A percentile compares a stretch with the other conserved stretches of the same genome.
Evolutionary conservation across 2,888 invertebrate genomes (phyloP).

Genomic region (Osmoderma eremita): DNA sequence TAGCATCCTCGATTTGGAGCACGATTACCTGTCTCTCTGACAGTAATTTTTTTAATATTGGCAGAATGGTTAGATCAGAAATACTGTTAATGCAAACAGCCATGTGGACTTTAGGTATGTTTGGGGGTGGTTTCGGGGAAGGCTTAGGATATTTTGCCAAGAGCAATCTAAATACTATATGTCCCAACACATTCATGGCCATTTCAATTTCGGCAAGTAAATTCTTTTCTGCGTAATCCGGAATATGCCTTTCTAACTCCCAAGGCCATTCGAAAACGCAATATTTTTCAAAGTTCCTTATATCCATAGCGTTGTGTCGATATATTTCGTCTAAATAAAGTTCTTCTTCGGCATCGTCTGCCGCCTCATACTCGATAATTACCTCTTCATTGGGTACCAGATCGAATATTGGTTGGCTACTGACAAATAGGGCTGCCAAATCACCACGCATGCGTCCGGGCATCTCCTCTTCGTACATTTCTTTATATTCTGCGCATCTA

Average conservation of each 20-base stretch:
- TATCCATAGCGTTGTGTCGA: constrained; percentile 67
- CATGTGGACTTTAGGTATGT: constrained; percentile 54
- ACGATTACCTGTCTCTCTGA: constrained; percentile 52
- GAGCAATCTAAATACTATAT: constrained; percentile 56
- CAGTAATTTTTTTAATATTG: constrained; percentile 56
- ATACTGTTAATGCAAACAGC: constrained; percentile 58
- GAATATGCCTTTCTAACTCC: constrained; percentile 64
- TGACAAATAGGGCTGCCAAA: constrained; percentile 69
- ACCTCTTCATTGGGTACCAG: constrained; percentile 59
- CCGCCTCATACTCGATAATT: constrained; percentile 54
- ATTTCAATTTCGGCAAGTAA: constrained; percentile 41
- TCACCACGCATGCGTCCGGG: constrained; percentile 66
- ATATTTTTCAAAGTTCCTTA: constrained; percentile 69
- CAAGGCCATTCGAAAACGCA: constrained; percentile 67
- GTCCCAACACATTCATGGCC: constrained; percentile 58
- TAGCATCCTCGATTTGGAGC: constrained; percentile 62
- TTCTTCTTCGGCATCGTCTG: constrained; percentile 58
- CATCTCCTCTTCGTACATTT: constrained; percentile 60
- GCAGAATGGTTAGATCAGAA: constrained; percentile 52
- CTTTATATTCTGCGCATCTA: constrained; percentile 66
- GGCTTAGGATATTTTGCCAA: constrained; percentile 58
- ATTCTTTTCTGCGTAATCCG: constrained; percentile 63
- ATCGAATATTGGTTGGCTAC: constrained; percentile 68
- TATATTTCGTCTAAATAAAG: constrained; percentile 64
- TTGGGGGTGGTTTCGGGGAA: constrained; percentile 50